A percentile compares a stretch with the other conserved stretches of the same genome.
phyloP scores from a whole-genome alignment of 2,888 invertebrate genomes.

The Xestia sexstrigata region DNA sequence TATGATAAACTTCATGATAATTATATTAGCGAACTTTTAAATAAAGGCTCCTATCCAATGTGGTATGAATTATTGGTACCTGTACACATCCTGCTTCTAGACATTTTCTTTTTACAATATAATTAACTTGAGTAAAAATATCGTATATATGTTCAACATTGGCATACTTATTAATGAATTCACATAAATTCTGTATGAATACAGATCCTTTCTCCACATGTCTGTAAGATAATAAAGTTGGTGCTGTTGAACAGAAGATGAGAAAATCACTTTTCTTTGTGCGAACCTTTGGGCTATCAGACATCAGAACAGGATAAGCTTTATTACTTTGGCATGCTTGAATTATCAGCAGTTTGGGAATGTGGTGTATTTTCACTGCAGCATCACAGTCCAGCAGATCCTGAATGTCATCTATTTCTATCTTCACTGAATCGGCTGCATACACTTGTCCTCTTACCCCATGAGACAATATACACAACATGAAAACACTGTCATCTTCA shows the following conservation, averaged over 20 bases:
- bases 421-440: slow-evolving; percentile 84
- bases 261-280: slow-evolving; percentile 82
- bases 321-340: slow-evolving; percentile 86
- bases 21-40: slow-evolving; percentile 68
- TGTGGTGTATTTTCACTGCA: slow-evolving; percentile 74
- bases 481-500: slow-evolving; percentile 82
- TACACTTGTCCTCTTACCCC: slow-evolving; percentile 84
- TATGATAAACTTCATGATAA: background rate
- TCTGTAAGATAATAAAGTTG: slow-evolving; percentile 84
- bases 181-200: slow-evolving; percentile 85
- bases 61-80: slow-evolving; percentile 81
- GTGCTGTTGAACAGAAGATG: slow-evolving; percentile 87
- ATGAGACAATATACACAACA: slow-evolving; percentile 86
- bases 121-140: slow-evolving; percentile 83
- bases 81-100: slow-evolving; percentile 72
- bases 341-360: slow-evolving; percentile 84
- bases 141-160: slow-evolving; percentile 79
- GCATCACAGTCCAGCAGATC: slow-evolving; percentile 82
- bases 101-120: slow-evolving; percentile 75
- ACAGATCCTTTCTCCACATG: slow-evolving; percentile 80
- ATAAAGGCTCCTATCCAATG: slow-evolving; percentile 83
- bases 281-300: slow-evolving; percentile 76
- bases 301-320: slow-evolving; percentile 70
- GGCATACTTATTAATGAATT: slow-evolving; percentile 71
- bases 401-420: slow-evolving; percentile 84